These are phyloP conservation scores for Lepidonotus clava DNA, from an alignment of 2,888 invertebrate genomes.

Conservation along the genomic window DNA sequence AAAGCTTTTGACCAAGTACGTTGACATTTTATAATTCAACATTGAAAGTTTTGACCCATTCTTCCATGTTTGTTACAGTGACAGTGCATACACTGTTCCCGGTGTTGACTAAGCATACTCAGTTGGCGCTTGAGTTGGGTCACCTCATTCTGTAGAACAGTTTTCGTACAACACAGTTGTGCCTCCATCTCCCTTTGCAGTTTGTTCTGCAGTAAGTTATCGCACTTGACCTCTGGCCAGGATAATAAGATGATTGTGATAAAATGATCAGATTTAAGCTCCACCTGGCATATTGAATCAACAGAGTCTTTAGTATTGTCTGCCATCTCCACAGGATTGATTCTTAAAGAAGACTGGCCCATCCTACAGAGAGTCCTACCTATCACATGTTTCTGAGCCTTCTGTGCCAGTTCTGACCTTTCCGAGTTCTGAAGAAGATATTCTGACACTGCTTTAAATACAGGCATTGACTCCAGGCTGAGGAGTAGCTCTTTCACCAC, in stretches of 20 bases:
- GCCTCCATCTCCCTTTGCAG: not conserved
- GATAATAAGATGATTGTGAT: constrained; percentile 63
- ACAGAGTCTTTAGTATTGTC: not conserved
- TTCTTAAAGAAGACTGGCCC: not conserved
- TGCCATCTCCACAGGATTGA: not conserved
- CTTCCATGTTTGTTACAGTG: too few species aligned
- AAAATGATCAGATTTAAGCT: constrained; percentile 61
- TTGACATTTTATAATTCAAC: too few species aligned
- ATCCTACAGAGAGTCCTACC: not conserved
- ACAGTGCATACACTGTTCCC: not conserved
- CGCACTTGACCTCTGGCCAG: constrained; percentile 64
- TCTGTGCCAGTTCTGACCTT: not conserved
- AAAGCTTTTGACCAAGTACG: too few species aligned
- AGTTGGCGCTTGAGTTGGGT: constrained; percentile 58
- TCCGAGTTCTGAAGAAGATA: constrained; percentile 14
- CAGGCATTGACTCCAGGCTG: constrained; percentile 62
- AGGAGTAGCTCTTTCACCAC: constrained; percentile 60
- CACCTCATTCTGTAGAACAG: constrained; percentile 61
- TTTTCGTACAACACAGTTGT: constrained; percentile 36
- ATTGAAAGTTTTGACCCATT: too few species aligned
- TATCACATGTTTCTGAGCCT: not conserved
- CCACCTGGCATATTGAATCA: not conserved
- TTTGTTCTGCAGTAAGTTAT: not conserved
- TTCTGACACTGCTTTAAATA: constrained; percentile 56
- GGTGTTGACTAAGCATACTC: not conserved